Conservation (phyloP, 2,113 vertebrate species). For the Oncorhynchus keta region DNA sequence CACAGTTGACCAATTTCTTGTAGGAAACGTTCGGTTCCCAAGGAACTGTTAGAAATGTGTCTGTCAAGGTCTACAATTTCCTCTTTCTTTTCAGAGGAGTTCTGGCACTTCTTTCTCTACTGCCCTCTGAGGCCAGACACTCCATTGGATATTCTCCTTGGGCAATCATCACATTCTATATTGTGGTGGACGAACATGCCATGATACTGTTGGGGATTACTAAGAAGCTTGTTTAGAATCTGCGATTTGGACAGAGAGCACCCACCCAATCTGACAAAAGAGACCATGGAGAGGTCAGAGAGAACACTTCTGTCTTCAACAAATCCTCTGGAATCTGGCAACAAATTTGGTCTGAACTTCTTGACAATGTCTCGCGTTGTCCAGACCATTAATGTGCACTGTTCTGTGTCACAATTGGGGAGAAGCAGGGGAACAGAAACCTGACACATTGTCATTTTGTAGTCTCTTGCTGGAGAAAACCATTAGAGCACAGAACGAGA, state of each 20-base stretch:
- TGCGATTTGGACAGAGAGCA: slow-evolving; percentile 78
- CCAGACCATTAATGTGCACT: slow-evolving; percentile 70
- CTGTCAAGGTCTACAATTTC: slow-evolving; percentile 55
- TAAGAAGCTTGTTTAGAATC: slow-evolving; percentile 73
- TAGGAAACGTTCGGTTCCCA: slow-evolving; percentile 79
- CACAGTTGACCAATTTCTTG: slow-evolving; percentile 82
- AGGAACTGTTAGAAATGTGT: slow-evolving; percentile 65
- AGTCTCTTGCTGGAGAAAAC: slow-evolving; percentile 64
- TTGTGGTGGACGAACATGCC: slow-evolving; percentile 70
- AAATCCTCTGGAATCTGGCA: slow-evolving; percentile 46
- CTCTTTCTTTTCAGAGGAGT: slow-evolving; percentile 44
- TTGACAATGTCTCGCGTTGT: slow-evolving; percentile 72
- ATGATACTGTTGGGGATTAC: slow-evolving; percentile 61
- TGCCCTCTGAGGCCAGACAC: slow-evolving; percentile 45
- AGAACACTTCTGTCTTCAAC: slow-evolving; percentile 58
- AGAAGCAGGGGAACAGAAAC: slow-evolving; percentile 79
- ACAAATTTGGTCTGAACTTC: slow-evolving; percentile 49
- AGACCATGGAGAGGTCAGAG: slow-evolving; percentile 61
- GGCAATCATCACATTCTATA: slow-evolving; percentile 53
- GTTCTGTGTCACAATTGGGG: slow-evolving; percentile 62
- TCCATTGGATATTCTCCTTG: slow-evolving; percentile 72
- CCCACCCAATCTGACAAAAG: slow-evolving; percentile 76
- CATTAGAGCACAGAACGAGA: slow-evolving; percentile 73
- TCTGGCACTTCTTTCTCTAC: slow-evolving; percentile 51
- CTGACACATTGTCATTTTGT: slow-evolving; percentile 76